phyloP scores from a whole-genome alignment of 2,113 vertebrate genomes.

The Copsychus sechellarum region DNA sequence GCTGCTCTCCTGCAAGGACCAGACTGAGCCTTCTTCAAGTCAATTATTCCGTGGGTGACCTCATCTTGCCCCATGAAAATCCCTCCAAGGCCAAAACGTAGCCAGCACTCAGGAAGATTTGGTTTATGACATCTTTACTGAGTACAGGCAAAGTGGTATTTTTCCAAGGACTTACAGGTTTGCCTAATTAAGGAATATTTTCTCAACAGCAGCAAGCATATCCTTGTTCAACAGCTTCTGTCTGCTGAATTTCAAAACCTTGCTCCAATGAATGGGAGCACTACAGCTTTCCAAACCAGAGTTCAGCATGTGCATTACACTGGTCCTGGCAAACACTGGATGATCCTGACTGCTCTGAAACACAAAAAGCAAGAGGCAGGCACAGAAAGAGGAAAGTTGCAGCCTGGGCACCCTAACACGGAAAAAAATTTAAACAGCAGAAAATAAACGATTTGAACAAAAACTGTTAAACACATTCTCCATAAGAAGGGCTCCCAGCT shows the following conservation, averaged over 20 bases:
- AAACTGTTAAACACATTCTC: not conserved
- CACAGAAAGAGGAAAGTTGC: not conserved
- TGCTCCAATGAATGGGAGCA: not conserved
- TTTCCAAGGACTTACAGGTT: not conserved
- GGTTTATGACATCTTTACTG: not conserved
- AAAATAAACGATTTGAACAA: not conserved
- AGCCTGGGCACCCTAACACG: not conserved
- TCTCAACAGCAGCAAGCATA: not conserved
- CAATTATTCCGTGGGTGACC: not conserved
- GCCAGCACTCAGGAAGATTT: not conserved
- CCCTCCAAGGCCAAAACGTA: not conserved
- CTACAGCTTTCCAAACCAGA: not conserved
- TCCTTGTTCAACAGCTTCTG: not conserved
- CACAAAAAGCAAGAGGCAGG: not conserved
- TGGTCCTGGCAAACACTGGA: not conserved
- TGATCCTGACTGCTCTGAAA: not conserved
- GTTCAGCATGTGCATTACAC: not conserved
- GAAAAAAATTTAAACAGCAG: not conserved
- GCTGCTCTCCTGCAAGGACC: not conserved
- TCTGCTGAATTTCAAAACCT: not conserved
- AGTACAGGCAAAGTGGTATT: not conserved
- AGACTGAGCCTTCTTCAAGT: not conserved
- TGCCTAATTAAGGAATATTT: conserved; percentile 9
- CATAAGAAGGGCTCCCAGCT: not conserved
- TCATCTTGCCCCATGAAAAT: not conserved